These are phyloP conservation scores for Blera fallax DNA, from an alignment of 2,888 invertebrate species.

Conservation along the genomic window DNA sequence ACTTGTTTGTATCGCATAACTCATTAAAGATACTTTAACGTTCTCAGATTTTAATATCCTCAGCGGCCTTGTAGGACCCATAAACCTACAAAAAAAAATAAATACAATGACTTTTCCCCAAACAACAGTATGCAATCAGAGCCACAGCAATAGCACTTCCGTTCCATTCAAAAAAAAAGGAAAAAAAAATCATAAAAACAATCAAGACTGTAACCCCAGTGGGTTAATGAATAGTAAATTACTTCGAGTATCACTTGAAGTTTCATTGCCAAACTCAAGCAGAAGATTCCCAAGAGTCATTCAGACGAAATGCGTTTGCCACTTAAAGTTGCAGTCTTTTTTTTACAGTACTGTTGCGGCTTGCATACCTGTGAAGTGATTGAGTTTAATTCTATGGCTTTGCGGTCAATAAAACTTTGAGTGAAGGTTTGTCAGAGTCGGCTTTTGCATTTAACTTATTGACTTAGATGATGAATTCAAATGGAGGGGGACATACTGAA, in stretches of 20 bases:
- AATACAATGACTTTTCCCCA: neutral
- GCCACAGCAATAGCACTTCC: conserved; percentile 14
- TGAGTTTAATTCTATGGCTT: neutral
- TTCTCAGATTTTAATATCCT: conserved; percentile 10
- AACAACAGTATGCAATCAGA: neutral
- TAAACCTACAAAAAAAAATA: neutral
- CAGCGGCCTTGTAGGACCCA: conserved; percentile 10
- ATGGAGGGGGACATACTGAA: too few species aligned
- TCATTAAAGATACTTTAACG: neutral
- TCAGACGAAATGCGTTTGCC: neutral
- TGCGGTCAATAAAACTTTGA: conserved; percentile 13
- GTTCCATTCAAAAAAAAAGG: conserved; percentile 3
- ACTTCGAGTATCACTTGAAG: neutral
- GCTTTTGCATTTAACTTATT: neutral
- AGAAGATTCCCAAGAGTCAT: neutral
- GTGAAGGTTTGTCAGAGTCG: neutral
- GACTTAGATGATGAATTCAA: neutral
- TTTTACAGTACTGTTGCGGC: neutral
- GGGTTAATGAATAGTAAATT: conserved; percentile 41
- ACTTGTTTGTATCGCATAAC: neutral
- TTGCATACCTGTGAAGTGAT: neutral
- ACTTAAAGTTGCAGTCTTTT: neutral
- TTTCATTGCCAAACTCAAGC: conserved; percentile 32
- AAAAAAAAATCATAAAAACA: neutral
- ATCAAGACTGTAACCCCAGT: conserved; percentile 8